These are phyloP conservation scores for Drosophila sp. DNA, from an alignment of 1,140 invertebrate genomes.

Conservation along the genomic window DNA sequence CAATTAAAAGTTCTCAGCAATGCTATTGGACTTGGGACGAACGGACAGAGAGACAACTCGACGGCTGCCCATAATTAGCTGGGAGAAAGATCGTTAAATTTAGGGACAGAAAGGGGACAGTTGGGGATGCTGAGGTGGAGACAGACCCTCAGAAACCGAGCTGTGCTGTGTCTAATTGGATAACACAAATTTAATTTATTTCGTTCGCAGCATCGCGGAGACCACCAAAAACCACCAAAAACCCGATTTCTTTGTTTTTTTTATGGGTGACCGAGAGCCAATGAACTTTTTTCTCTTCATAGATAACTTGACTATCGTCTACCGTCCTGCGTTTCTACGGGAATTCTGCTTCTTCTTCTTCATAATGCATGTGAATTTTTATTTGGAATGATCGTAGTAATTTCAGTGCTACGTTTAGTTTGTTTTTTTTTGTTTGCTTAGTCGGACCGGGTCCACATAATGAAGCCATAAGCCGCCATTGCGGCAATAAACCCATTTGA, in stretches of 20 bases:
- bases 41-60: slow-evolving; percentile 14
- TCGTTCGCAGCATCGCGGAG: slow-evolving; percentile 66
- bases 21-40: slow-evolving; percentile 32
- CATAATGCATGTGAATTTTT: slow-evolving; percentile 75
- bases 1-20: slow-evolving; percentile 69
- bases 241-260: slow-evolving; percentile 46
- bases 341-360: slow-evolving; percentile 35
- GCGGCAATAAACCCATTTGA: slow-evolving; percentile 79
- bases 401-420: slow-evolving; percentile 58
- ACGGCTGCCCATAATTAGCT: slow-evolving; percentile 71
- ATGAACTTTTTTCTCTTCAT: slow-evolving; percentile 71
- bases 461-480: slow-evolving; percentile 80
- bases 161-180: slow-evolving; percentile 78
- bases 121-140: not conserved
- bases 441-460: slow-evolving; percentile 59
- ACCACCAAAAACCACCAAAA: slow-evolving; percentile 30
- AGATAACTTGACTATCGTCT: slow-evolving; percentile 13
- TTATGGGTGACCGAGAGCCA: slow-evolving; percentile 65
- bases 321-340: slow-evolving; percentile 14
- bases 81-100: slow-evolving; percentile 76
- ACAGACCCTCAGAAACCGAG: slow-evolving; percentile 8
- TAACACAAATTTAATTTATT: slow-evolving; percentile 79
- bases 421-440: slow-evolving; percentile 42
- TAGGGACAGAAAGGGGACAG: slow-evolving; percentile 4
- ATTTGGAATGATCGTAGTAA: slow-evolving; percentile 57